A percentile compares a stretch with the other conserved stretches of the same genome.
These are phyloP conservation scores for Drosophila tanythrix DNA, from an alignment of 2,888 invertebrate genomes.

Conservation along the genomic window DNA sequence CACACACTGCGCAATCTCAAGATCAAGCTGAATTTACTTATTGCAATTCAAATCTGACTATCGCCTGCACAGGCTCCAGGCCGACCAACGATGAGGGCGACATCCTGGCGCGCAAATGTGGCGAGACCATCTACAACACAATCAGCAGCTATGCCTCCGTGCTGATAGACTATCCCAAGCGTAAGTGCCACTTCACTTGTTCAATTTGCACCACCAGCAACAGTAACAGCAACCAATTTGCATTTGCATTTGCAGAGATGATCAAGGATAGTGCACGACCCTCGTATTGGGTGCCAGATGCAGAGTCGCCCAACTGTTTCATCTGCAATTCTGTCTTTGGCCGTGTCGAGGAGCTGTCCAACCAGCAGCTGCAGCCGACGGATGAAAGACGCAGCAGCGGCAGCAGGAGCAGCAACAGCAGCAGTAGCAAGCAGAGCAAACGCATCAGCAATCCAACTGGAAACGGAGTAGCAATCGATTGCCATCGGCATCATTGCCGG, in stretches of 20 bases:
- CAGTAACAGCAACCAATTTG: not conserved
- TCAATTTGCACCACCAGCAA: not conserved
- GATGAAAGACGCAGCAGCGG: not conserved
- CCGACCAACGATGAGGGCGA: slow-evolving; percentile 85
- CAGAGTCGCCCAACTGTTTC: slow-evolving; percentile 88
- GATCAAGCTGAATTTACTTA: slow-evolving; percentile 54
- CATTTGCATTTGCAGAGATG: slow-evolving; percentile 85
- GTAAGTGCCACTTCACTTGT: slow-evolving; percentile 80
- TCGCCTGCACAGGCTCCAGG: slow-evolving; percentile 71
- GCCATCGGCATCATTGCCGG: slow-evolving; percentile 88
- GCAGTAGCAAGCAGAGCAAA: slow-evolving; percentile 30
- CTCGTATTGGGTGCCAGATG: slow-evolving; percentile 92
- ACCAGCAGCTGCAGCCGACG: slow-evolving; percentile 24
- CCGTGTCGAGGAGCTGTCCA: slow-evolving; percentile 82
- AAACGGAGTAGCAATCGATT: slow-evolving; percentile 70
- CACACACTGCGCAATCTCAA: slow-evolving; percentile 39
- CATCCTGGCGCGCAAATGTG: slow-evolving; percentile 87
- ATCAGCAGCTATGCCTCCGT: slow-evolving; percentile 89
- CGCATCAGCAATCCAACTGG: not conserved
- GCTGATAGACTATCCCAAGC: slow-evolving; percentile 89
- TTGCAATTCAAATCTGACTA: slow-evolving; percentile 72
- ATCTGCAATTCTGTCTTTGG: slow-evolving; percentile 88
- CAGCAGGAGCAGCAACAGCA: slow-evolving; percentile 24
- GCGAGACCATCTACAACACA: slow-evolving; percentile 90
- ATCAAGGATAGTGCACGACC: slow-evolving; percentile 92